Conservation (phyloP, 2,113 vertebrate species). For the Leiothrix lutea region DNA sequence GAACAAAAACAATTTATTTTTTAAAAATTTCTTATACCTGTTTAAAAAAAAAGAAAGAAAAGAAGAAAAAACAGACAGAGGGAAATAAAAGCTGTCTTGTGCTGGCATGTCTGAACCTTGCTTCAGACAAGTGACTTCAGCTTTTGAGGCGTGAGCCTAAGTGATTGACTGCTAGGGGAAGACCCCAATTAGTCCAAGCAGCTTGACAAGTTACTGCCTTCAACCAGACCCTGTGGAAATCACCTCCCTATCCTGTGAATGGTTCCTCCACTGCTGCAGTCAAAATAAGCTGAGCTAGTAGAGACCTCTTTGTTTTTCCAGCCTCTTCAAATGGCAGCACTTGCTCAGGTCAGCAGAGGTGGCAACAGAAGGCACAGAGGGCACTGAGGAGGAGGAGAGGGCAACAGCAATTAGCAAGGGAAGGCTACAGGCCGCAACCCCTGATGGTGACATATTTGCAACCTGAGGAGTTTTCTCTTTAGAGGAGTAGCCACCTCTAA, state of each 20-base stretch:
- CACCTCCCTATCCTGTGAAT: background rate
- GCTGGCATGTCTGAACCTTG: background rate
- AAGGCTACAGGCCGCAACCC: background rate
- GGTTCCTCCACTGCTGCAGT: background rate
- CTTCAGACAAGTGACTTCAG: background rate
- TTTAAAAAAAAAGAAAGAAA: background rate
- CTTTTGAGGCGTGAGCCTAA: background rate
- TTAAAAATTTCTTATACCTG: background rate
- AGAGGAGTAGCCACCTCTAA: background rate
- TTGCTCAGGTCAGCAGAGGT: background rate
- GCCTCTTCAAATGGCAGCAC: background rate
- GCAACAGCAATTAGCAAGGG: background rate
- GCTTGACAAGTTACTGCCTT: background rate
- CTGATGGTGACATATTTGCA: background rate
- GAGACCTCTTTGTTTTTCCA: background rate
- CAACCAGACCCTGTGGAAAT: background rate
- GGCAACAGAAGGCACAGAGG: background rate
- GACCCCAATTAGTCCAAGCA: background rate
- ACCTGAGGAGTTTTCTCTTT: background rate
- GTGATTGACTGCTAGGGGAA: background rate
- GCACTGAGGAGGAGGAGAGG: background rate
- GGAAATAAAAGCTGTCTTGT: background rate
- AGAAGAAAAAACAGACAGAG: rapidly evolving
- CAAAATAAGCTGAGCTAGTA: background rate
- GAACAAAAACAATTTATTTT: background rate